These are phyloP conservation scores for Hyles vespertilio DNA, from an alignment of 1,140 invertebrate species.

Conservation along the genomic window DNA sequence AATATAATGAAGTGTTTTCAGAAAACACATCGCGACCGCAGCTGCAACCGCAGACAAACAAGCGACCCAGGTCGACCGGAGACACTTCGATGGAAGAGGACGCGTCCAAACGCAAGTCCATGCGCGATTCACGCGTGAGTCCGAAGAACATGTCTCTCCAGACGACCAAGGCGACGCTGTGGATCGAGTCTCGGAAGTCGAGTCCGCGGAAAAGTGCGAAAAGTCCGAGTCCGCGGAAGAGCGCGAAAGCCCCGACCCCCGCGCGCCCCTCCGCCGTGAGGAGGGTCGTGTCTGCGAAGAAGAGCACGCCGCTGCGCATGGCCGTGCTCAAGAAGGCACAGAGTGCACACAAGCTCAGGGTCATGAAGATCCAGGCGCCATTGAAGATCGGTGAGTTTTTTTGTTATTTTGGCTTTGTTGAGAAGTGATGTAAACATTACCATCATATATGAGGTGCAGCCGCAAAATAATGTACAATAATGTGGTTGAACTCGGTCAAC, in stretches of 20 bases:
- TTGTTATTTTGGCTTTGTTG: background rate
- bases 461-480: too few relatives aligned
- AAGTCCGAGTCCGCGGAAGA: background rate
- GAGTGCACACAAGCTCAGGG: slow-evolving; percentile 21
- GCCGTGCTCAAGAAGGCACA: slow-evolving; percentile 29
- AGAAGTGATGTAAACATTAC: too few relatives aligned
- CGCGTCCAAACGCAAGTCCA: slow-evolving; percentile 13
- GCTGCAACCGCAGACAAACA: slow-evolving; percentile 2
- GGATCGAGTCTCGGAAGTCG: slow-evolving; percentile 47
- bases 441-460: too few relatives aligned
- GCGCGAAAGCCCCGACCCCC: background rate
- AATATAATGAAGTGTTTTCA: slow-evolving; percentile 2
- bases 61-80: slow-evolving; percentile 6
- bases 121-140: background rate
- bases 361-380: slow-evolving; percentile 36
- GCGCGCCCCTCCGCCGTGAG: slow-evolving; percentile 1
- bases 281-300: slow-evolving; percentile 14
- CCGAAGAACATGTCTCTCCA: slow-evolving; percentile 13
- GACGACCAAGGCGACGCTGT: slow-evolving; percentile 41
- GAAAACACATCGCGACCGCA: slow-evolving; percentile 2
- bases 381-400: slow-evolving; percentile 22
- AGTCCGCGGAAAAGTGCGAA: slow-evolving; percentile 20
- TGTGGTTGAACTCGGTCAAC: too few relatives aligned
- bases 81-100: slow-evolving; percentile 9
- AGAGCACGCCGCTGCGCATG: slow-evolving; percentile 30